phyloP scores from a whole-genome alignment of 2,113 vertebrate genomes.

The Chionis minor region DNA sequence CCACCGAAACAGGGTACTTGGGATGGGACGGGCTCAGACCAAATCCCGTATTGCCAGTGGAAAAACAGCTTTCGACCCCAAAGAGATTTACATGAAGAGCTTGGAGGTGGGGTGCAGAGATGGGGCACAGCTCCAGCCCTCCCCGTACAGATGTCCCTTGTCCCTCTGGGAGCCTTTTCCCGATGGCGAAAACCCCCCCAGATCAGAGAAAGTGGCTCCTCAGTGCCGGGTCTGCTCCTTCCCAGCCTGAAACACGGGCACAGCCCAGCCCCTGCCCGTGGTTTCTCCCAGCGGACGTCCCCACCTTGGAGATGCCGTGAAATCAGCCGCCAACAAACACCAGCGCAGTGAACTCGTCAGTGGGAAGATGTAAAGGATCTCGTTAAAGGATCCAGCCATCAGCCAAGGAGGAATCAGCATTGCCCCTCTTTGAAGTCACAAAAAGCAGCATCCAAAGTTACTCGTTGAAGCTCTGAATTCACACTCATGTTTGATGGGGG shows the following conservation, averaged over 20 bases:
- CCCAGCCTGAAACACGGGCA: accelerated
- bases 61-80: not conserved
- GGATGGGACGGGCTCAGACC: not conserved
- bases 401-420: not conserved
- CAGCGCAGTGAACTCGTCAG: accelerated
- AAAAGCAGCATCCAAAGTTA: accelerated
- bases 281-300: accelerated
- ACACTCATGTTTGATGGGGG: too few species aligned
- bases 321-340: not conserved
- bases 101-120: not conserved
- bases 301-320: not conserved
- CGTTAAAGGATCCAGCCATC: not conserved
- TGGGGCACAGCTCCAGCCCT: not conserved
- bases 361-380: not conserved
- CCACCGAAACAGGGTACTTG: accelerated
- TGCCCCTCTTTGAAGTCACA: not conserved
- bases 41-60: accelerated
- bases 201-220: not conserved
- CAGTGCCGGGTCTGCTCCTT: not conserved
- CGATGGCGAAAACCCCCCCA: accelerated
- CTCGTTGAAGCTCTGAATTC: not conserved
- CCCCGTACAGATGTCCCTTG: accelerated
- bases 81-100: accelerated
- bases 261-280: not conserved
- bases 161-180: not conserved